These are phyloP conservation scores for Poeciliopsis infans DNA, from an alignment of 2,797 vertebrate genomes.

Conservation along the genomic window DNA sequence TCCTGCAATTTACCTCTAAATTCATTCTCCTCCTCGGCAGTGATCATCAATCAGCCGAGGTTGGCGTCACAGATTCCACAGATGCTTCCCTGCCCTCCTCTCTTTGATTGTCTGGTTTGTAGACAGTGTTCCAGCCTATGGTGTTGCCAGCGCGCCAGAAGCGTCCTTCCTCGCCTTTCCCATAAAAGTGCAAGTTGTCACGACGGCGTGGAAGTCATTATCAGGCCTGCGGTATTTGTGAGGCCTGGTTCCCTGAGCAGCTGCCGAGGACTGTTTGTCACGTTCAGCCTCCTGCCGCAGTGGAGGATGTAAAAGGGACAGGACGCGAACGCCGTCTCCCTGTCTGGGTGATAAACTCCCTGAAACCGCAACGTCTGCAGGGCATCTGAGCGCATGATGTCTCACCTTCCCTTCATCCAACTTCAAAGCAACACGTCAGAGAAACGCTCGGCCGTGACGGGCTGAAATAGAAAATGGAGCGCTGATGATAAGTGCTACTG, in stretches of 20 bases:
- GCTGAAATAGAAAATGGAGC: constrained; percentile 56
- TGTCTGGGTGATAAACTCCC: constrained; percentile 60
- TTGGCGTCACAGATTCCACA: constrained; percentile 54
- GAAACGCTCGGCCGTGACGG: constrained; percentile 49
- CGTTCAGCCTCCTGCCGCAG: constrained; percentile 37
- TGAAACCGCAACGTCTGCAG: constrained; percentile 52
- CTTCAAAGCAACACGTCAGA: constrained; percentile 69
- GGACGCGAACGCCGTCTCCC: constrained; percentile 45
- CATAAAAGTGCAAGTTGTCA: constrained; percentile 78
- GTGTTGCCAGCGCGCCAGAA: constrained; percentile 42
- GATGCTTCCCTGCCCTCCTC: constrained; percentile 56
- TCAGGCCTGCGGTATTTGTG: constrained; percentile 55
- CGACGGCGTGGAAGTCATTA: constrained; percentile 73
- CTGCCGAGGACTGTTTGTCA: constrained; percentile 59
- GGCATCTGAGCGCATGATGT: constrained; percentile 56
- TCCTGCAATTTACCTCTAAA: constrained; percentile 35
- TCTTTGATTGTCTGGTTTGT: constrained; percentile 75
- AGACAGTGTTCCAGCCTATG: constrained; percentile 59
- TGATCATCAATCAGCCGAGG: constrained; percentile 56
- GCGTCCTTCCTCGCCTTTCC: constrained; percentile 62
- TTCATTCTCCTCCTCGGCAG: constrained; percentile 52
- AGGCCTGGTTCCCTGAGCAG: constrained; percentile 50
- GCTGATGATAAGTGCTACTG: constrained; percentile 46
- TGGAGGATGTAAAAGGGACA: constrained; percentile 50
- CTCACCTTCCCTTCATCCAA: constrained; percentile 48